Evolutionary conservation across 92 coral and sea anemone genomes (phyloP).

Genomic region (Porites evermanni): DNA sequence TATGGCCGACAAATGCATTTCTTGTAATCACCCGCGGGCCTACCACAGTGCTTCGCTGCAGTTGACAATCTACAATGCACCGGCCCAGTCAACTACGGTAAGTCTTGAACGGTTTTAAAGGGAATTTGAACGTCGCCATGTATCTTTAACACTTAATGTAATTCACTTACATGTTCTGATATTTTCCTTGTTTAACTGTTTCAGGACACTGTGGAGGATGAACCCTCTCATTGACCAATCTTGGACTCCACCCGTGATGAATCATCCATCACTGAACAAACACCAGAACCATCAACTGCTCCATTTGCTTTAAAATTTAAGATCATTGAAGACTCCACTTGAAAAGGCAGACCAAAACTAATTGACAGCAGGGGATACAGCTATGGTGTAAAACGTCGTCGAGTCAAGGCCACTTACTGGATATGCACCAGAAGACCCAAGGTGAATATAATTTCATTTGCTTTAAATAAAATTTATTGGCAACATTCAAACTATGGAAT

Average conservation of each 20-base stretch:
- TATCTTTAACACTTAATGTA: neutral
- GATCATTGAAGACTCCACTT: slow-evolving; percentile 14
- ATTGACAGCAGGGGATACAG: slow-evolving; percentile 34
- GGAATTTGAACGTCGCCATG: neutral
- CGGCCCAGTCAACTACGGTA: slow-evolving; percentile 6
- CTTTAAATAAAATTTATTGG: too few species aligned
- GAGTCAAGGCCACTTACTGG: slow-evolving; percentile 20
- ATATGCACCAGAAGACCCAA: slow-evolving; percentile 16
- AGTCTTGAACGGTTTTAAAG: neutral
- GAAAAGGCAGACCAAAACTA: slow-evolving; percentile 10
- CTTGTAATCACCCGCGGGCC: too few species aligned
- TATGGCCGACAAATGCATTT: too few species aligned
- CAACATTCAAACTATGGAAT: too few species aligned
- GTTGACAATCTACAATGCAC: neutral
- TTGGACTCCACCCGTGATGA: neutral
- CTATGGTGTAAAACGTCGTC: slow-evolving; percentile 29
- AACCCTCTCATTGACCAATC: slow-evolving; percentile 10
- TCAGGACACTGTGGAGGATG: slow-evolving; percentile 1
- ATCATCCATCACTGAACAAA: neutral
- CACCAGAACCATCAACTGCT: slow-evolving; percentile 1
- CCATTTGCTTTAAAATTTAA: neutral
- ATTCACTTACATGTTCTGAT: neutral
- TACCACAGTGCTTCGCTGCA: slow-evolving; percentile 11
- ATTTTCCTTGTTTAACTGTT: neutral
- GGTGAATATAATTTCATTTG: slow-evolving; percentile 2